These are phyloP conservation scores for Rhizomys pruinosus DNA, from an alignment of 2,113 vertebrate genomes.

Conservation along the genomic window DNA sequence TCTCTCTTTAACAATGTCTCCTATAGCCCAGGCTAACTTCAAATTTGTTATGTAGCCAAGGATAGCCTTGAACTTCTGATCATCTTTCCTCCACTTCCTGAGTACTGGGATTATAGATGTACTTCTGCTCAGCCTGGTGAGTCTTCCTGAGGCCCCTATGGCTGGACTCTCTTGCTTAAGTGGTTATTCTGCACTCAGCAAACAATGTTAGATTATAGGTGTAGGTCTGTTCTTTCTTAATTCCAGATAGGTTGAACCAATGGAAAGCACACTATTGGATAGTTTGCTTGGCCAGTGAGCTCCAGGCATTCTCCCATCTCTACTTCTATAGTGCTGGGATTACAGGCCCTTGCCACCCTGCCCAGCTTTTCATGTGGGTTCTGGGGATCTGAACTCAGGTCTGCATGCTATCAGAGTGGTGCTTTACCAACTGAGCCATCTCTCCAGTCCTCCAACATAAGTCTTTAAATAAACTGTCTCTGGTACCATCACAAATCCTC, in stretches of 20 bases:
- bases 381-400: neutral
- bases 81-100: neutral
- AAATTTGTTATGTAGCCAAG: neutral
- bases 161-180: neutral
- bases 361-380: neutral
- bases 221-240: neutral
- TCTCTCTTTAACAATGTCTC: neutral
- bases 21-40: neutral
- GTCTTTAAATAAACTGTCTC: neutral
- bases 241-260: neutral
- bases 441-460: neutral
- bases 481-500: neutral
- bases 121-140: neutral
- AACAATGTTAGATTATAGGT: neutral
- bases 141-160: neutral
- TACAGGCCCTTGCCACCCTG: fast-evolving
- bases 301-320: neutral
- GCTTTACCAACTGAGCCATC: neutral
- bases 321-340: neutral
- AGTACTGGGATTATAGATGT: neutral
- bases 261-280: neutral
- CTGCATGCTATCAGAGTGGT: too few species aligned
- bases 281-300: neutral
- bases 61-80: neutral
- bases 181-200: neutral